Conservation (phyloP, 1,140 invertebrate genomes). For the Reticulitermes speratus region DNA sequence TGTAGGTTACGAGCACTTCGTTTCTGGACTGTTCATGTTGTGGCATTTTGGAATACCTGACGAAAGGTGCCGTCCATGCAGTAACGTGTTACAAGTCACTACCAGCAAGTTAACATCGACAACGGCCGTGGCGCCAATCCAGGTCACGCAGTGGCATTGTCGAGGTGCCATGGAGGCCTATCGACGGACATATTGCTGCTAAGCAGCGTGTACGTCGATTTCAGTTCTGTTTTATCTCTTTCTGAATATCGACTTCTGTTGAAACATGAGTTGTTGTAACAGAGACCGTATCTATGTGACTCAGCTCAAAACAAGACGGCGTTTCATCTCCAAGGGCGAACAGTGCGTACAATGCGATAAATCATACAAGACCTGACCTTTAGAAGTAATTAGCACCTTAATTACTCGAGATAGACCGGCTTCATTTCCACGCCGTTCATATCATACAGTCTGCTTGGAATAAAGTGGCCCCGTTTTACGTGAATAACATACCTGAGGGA, state of each 20-base stretch:
- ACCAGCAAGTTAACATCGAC: too few species aligned
- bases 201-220: not conserved
- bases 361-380: not conserved
- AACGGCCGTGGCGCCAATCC: too few species aligned
- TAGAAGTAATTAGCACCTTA: not conserved
- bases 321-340: not conserved
- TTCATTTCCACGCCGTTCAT: too few species aligned
- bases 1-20: too few species aligned
- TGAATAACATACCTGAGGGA: too few species aligned
- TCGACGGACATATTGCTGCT: too few species aligned
- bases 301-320: slow-evolving; percentile 1
- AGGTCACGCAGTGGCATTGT: too few species aligned
- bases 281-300: not conserved
- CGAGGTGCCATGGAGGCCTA: too few species aligned
- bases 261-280: not conserved
- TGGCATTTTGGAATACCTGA: too few species aligned
- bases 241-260: not conserved
- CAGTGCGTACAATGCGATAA: not conserved
- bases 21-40: too few species aligned
- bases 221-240: not conserved
- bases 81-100: too few species aligned
- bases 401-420: not conserved
- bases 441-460: not conserved
- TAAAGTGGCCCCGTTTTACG: not conserved
- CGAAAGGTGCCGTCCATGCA: too few species aligned